Conservation (phyloP, 2,888 invertebrate genomes). For the Drosophila paramelanica region DNA sequence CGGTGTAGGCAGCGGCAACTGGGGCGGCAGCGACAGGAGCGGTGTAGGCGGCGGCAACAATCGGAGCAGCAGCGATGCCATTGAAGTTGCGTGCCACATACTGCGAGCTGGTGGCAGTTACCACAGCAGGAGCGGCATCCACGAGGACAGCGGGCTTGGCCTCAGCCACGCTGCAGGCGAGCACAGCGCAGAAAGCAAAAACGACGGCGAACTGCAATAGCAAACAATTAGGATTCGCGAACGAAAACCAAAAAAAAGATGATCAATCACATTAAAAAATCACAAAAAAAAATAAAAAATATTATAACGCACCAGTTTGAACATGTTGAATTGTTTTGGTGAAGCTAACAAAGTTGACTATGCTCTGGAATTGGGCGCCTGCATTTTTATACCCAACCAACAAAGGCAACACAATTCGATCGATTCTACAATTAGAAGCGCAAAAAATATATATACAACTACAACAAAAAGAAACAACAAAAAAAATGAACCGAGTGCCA, state of each 20-base stretch:
- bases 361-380: conserved; percentile 12
- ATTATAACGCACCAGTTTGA: conserved; percentile 74
- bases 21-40: conserved; percentile 65
- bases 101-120: conserved; percentile 87
- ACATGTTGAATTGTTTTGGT: conserved; percentile 72
- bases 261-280: neutral
- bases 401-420: conserved; percentile 9
- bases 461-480: conserved; percentile 25
- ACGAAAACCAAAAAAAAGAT: neutral
- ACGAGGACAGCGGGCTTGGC: conserved; percentile 85
- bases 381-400: conserved; percentile 73
- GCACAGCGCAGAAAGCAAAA: conserved; percentile 83
- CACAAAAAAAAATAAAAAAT: neutral
- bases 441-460: conserved; percentile 7
- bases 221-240: neutral
- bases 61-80: conserved; percentile 85
- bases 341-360: conserved; percentile 72
- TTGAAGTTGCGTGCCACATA: conserved; percentile 87
- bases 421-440: conserved; percentile 44
- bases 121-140: conserved; percentile 81
- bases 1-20: conserved; percentile 64
- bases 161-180: conserved; percentile 85
- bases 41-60: conserved; percentile 70
- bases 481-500: conserved; percentile 11
- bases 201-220: conserved; percentile 80